phyloP scores from a whole-genome alignment of 2,797 vertebrate genomes.

The Orestias chungarensis region DNA sequence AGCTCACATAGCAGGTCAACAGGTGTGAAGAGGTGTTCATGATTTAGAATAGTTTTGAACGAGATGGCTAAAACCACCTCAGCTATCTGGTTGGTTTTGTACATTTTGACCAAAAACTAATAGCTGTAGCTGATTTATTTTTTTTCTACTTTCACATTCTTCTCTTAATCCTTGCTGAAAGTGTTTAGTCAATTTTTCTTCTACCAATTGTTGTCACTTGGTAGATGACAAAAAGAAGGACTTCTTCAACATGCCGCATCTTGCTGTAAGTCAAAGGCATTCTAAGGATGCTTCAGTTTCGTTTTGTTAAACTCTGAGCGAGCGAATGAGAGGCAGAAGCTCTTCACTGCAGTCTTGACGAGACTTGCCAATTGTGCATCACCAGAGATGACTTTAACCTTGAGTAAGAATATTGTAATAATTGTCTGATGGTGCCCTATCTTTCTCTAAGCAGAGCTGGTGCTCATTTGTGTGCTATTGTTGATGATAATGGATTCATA shows the following conservation, averaged over 20 bases:
- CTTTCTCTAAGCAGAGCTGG: neutral
- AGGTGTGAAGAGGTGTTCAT: neutral
- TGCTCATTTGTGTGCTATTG: neutral
- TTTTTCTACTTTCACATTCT: neutral
- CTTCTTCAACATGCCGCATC: neutral
- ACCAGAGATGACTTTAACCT: slow-evolving; percentile 27
- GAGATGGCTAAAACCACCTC: neutral
- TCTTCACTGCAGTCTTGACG: slow-evolving; percentile 30
- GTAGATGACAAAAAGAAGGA: neutral
- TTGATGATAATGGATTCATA: neutral
- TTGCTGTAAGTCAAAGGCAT: neutral
- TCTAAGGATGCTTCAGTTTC: neutral
- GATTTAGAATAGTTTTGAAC: neutral
- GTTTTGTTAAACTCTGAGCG: slow-evolving; percentile 1
- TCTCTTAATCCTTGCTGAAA: neutral
- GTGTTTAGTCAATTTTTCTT: slow-evolving; percentile 2
- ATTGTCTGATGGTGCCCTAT: neutral
- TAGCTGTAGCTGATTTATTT: neutral
- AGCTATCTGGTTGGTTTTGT: neutral
- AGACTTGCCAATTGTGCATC: slow-evolving; percentile 32
- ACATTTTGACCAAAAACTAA: neutral
- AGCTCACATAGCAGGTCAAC: neutral
- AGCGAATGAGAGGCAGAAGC: neutral
- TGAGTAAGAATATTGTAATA: neutral
- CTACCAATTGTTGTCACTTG: slow-evolving; percentile 13